A percentile compares a stretch with the other conserved stretches of the same genome.
Evolutionary conservation across 2,797 vertebrate genomes (phyloP).

Genomic region (Enteromius treurensis): DNA sequence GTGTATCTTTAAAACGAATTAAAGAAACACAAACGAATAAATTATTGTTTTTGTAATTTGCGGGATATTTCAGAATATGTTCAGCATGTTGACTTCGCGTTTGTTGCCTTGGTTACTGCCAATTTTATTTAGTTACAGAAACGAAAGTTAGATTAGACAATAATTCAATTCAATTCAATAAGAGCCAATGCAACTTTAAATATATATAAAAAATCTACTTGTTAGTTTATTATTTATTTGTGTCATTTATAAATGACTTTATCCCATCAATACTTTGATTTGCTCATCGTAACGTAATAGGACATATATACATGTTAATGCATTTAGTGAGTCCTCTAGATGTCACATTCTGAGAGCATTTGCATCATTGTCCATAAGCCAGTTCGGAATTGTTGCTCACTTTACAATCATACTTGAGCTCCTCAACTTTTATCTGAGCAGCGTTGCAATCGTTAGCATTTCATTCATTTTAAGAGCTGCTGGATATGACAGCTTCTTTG

Average conservation of each 20-base stretch:
- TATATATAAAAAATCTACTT: background rate
- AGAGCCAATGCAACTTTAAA: background rate
- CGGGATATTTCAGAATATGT: background rate
- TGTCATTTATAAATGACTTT: background rate
- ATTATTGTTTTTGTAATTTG: background rate
- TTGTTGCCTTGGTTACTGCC: background rate
- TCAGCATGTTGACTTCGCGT: background rate
- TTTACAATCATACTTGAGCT: constrained; percentile 1
- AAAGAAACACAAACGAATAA: background rate
- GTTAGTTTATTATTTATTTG: background rate
- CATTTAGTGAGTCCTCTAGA: background rate
- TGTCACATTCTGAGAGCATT: background rate
- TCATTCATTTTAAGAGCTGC: constrained; percentile 74
- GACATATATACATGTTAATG: background rate
- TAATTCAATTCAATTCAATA: too few species aligned
- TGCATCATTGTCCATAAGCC: background rate
- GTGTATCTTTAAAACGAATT: background rate
- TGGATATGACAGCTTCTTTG: constrained; percentile 74
- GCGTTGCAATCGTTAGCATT: constrained; percentile 67
- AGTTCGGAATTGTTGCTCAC: constrained; percentile 2
- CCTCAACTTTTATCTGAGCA: constrained; percentile 9
- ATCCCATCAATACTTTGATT: background rate
- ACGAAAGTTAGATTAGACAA: background rate
- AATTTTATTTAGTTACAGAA: background rate
- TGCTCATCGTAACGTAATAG: background rate